These are phyloP conservation scores for Oryzias javanicus DNA, from an alignment of 2,113 vertebrate genomes.

Conservation along the genomic window DNA sequence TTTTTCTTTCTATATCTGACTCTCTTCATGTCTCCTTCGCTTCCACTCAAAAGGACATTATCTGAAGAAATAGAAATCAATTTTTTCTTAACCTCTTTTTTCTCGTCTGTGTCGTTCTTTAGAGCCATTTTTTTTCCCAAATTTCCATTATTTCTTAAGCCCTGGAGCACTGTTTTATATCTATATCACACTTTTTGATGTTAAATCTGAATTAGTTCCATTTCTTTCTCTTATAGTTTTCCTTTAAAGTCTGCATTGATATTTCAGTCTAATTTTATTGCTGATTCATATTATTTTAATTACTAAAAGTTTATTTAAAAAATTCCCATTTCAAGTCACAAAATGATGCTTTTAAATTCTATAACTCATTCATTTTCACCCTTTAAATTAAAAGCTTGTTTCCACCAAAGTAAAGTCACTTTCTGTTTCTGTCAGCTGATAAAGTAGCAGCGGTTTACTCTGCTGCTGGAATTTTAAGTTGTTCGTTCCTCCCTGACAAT, in stretches of 20 bases:
- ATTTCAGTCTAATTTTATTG: no score
- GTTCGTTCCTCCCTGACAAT: constrained; percentile 13
- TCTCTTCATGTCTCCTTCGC: neutral
- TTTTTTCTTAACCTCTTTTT: constrained; percentile 28
- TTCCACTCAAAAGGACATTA: constrained; percentile 37
- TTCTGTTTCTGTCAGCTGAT: constrained; percentile 21
- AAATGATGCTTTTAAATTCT: no score
- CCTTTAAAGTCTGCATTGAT: no score
- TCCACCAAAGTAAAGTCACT: constrained; percentile 26
- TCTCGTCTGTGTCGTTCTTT: neutral
- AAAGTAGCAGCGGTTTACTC: constrained; percentile 19
- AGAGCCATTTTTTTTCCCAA: neutral
- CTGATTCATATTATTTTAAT: no score
- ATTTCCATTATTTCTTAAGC: neutral
- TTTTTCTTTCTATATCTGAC: neutral
- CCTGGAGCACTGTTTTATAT: no score
- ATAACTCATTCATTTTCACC: no score
- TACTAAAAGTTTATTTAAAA: no score
- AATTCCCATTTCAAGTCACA: no score
- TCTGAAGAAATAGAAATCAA: constrained; percentile 30
- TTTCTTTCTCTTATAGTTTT: no score
- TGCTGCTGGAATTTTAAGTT: constrained; percentile 29
- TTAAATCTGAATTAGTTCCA: no score
- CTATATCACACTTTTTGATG: no score
- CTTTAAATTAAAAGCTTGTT: constrained; percentile 34